Evolutionary conservation across 2,888 invertebrate genomes (phyloP).

Genomic region (Tinea semifulvella): DNA sequence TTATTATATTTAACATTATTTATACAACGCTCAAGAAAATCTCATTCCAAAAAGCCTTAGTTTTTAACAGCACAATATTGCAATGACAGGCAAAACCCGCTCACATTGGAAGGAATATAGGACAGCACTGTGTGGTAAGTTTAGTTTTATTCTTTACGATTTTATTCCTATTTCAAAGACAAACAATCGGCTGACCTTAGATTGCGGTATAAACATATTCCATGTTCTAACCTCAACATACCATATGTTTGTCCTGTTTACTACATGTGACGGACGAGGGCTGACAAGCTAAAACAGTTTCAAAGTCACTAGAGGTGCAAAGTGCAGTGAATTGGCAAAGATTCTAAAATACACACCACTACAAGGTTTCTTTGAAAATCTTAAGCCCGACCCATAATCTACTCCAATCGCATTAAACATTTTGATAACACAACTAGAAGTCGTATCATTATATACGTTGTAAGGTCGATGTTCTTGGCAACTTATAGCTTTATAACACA

Average conservation of each 20-base stretch:
- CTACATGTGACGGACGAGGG: too few relatives aligned
- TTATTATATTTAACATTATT: constrained; percentile 34
- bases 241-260: background rate
- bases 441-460: too few relatives aligned
- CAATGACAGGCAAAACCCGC: constrained; percentile 63
- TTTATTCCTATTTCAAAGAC: constrained; percentile 1
- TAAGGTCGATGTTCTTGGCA: too few relatives aligned
- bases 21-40: constrained; percentile 62
- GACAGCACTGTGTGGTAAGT: constrained; percentile 65
- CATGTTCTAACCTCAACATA: background rate
- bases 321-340: constrained; percentile 4
- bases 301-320: constrained; percentile 5
- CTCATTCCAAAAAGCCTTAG: constrained; percentile 60
- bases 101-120: constrained; percentile 68
- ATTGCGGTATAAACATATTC: background rate
- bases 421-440: too few relatives aligned
- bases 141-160: constrained; percentile 14
- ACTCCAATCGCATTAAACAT: too few relatives aligned
- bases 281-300: background rate
- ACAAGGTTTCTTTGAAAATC: too few relatives aligned
- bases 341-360: too few relatives aligned
- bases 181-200: background rate
- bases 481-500: too few relatives aligned
- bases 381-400: too few relatives aligned
- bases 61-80: constrained; percentile 34